phyloP scores from a whole-genome alignment of 2,888 invertebrate species.

The Subacronicta megacephala region DNA sequence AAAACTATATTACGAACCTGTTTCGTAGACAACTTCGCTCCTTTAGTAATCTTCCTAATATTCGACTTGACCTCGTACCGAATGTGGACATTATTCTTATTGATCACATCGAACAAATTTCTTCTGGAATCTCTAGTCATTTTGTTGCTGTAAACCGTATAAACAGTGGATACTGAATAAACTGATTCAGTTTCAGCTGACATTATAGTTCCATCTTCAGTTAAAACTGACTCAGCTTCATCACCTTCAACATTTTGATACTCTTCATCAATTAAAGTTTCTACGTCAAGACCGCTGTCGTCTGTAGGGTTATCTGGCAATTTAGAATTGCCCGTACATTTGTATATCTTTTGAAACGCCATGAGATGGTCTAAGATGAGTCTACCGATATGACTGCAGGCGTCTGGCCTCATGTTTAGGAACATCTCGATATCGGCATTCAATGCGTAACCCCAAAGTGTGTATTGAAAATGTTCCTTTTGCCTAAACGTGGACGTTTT shows the following conservation, averaged over 20 bases:
- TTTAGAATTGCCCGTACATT: constrained; percentile 70
- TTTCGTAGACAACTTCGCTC: constrained; percentile 84
- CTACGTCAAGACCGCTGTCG: constrained; percentile 79
- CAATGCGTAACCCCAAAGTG: constrained; percentile 89
- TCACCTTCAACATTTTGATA: constrained; percentile 84
- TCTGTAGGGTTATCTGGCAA: constrained; percentile 76
- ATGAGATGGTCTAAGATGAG: constrained; percentile 88
- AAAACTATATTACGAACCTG: too few relatives aligned
- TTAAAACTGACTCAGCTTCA: constrained; percentile 79
- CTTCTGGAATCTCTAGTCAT: constrained; percentile 78
- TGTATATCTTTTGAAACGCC: constrained; percentile 87
- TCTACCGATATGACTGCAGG: constrained; percentile 88
- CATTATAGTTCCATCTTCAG: constrained; percentile 80
- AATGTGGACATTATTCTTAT: constrained; percentile 79
- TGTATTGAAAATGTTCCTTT: constrained; percentile 87
- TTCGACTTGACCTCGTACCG: constrained; percentile 81
- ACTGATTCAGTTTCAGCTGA: constrained; percentile 83
- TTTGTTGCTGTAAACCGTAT: constrained; percentile 72
- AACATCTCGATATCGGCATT: constrained; percentile 90
- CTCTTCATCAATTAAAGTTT: constrained; percentile 84
- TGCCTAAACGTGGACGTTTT: constrained; percentile 86
- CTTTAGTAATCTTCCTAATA: constrained; percentile 83
- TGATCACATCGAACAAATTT: constrained; percentile 84
- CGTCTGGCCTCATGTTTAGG: constrained; percentile 89
- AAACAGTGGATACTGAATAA: constrained; percentile 82